A percentile compares a stretch with the other conserved stretches of the same genome.
phyloP scores from a whole-genome alignment of 2,888 invertebrate species.

The Yponomeuta malinellus region DNA sequence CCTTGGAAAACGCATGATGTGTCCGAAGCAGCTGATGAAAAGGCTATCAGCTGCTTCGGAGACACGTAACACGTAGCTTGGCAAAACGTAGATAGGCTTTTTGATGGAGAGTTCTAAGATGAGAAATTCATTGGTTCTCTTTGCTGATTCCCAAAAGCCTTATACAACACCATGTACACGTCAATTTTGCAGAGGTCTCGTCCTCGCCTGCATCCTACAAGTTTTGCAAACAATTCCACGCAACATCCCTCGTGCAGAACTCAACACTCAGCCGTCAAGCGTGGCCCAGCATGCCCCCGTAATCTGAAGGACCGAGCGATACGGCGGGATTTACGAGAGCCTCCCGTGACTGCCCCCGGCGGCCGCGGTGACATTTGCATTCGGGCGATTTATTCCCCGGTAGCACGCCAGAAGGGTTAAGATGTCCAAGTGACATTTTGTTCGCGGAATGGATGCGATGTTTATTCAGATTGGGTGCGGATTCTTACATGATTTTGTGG shows the following conservation, averaged over 20 bases:
- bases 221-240: no score
- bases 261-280: background rate
- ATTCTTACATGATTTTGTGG: background rate
- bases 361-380: constrained; percentile 10
- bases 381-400: constrained; percentile 5
- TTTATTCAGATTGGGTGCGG: background rate
- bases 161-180: no score
- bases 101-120: no score
- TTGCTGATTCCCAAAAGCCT: no score
- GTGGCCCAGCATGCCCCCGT: background rate
- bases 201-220: no score
- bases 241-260: background rate
- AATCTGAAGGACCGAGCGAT: background rate
- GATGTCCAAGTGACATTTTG: background rate
- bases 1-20: no score
- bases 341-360: constrained; percentile 13
- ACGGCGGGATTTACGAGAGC: constrained; percentile 10
- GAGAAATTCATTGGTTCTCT: no score
- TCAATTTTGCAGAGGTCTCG: no score
- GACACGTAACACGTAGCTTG: no score
- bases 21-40: no score
- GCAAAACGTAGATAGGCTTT: no score
- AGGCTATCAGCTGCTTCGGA: no score
- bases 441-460: background rate
- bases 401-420: constrained; percentile 9